Evolutionary conservation across 2,888 invertebrate species (phyloP).

Genomic region (Troides oblongomaculatus): DNA sequence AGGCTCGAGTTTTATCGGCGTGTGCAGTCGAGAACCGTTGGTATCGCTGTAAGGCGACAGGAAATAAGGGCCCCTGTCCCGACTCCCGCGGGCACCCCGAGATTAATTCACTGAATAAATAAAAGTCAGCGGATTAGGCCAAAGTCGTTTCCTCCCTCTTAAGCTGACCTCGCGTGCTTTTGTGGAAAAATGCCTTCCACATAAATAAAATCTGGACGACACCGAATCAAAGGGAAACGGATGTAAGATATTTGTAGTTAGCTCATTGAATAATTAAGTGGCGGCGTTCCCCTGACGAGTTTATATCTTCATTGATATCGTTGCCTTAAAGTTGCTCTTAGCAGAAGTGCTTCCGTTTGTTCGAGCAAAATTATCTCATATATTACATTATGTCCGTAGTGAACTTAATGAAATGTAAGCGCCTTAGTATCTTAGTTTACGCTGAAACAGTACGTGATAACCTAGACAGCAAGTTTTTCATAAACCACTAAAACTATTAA

Average conservation of each 20-base stretch:
- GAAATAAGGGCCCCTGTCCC: constrained; percentile 68
- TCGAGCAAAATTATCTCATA: not conserved
- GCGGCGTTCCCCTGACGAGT: constrained; percentile 15
- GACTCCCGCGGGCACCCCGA: constrained; percentile 57
- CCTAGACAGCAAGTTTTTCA: too few species aligned
- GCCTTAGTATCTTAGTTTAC: too few species aligned
- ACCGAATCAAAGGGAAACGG: constrained; percentile 64
- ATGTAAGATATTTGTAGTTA: constrained; percentile 35
- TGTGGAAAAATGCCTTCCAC: constrained; percentile 73
- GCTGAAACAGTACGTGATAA: too few species aligned
- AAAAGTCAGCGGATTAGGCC: constrained; percentile 80
- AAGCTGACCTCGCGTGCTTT: constrained; percentile 78
- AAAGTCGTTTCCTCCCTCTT: constrained; percentile 78
- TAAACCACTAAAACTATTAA: too few species aligned
- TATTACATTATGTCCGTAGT: not conserved
- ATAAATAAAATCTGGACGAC: constrained; percentile 70
- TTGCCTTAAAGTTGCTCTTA: constrained; percentile 5
- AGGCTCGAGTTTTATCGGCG: constrained; percentile 56
- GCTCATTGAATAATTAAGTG: constrained; percentile 33
- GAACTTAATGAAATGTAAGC: too few species aligned
- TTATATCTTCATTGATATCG: constrained; percentile 10
- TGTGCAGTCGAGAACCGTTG: constrained; percentile 61
- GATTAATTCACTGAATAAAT: constrained; percentile 81
- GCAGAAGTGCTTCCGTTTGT: not conserved
- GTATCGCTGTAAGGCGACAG: constrained; percentile 57